Evolutionary conservation across 1,140 invertebrate species (phyloP), one percentile per base, ranked within the genome.

Genomic region (Maniola jurtina): DNA sequence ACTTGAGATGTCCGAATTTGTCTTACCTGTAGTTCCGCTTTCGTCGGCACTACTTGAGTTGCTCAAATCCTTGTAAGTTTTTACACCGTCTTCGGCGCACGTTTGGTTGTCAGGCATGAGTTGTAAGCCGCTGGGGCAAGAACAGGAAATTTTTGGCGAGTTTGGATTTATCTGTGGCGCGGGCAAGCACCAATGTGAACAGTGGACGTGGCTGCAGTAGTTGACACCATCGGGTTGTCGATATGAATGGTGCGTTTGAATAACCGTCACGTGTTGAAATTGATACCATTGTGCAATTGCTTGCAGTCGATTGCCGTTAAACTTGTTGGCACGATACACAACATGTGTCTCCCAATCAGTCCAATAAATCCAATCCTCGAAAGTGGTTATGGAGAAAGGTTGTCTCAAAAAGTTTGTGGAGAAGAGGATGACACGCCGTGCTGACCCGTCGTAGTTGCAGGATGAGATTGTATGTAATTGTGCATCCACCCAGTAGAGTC

Each of bases 401-500:
- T 99, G 98, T 52, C 95, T 93, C 6, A 98, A 86, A 40, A 92
- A 91, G 35, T 96, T 93, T 34, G 93, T 84, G 9, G 95, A 95
- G 81, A 95, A 94, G 0, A 96, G 88, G 48, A 98, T 93, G 9
- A 97, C 93, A 52, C 94, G 92, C 66, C 97, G 93, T 40, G 95
- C 93, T 0, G 93, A 91, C 2, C 98, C 98, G 86, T 98, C 96
- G 81, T 95, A 97, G 91, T 97, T 95, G 72, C 95, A 96, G 0
- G 96, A 96, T 0, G 95, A 96, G 70, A 98, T 96, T 11, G 94
- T 93, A 80, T 97, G 96, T 66, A 97, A 89, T 91, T 99, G 99
- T 6, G 97, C 97, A 91, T 99, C 98, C 47, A 98, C 95, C 98
- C 98, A 99, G 86, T 97, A 99, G 6, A 99, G 92, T 38, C 95